A percentile compares a stretch with the other conserved stretches of the same genome.
Evolutionary conservation across 2,888 invertebrate species (phyloP).

Genomic region (Nomada fucata): DNA sequence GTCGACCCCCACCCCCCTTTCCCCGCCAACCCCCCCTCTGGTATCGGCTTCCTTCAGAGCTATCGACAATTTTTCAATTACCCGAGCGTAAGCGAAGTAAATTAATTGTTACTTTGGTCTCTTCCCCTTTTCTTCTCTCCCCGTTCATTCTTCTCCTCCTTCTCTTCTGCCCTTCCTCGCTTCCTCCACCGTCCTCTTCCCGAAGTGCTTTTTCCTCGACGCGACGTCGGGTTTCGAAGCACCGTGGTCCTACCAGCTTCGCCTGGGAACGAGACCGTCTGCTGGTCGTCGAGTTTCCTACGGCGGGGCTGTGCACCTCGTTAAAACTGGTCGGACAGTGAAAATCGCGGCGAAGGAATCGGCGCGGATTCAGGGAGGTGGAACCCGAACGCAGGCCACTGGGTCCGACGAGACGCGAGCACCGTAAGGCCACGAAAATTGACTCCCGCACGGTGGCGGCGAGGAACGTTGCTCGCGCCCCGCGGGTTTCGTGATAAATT

Average conservation of each 20-base stretch:
- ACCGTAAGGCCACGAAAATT: conserved; percentile 12
- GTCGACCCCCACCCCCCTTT: conserved; percentile 38
- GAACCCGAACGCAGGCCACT: conserved; percentile 11
- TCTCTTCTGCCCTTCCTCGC: conserved; percentile 5
- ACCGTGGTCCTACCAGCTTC: too few species aligned
- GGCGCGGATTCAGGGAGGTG: conserved; percentile 23
- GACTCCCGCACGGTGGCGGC: not conserved
- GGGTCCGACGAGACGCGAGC: not conserved
- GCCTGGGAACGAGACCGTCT: conserved; percentile 20
- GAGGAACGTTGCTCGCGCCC: conserved; percentile 13
- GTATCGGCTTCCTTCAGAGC: conserved; percentile 68
- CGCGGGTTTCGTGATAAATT: conserved; percentile 23
- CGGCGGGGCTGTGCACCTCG: conserved; percentile 49
- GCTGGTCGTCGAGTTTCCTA: conserved; percentile 52
- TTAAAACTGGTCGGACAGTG: conserved; percentile 55
- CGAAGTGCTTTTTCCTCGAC: not conserved
- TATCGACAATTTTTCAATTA: conserved; percentile 79
- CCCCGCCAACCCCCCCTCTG: conserved; percentile 10
- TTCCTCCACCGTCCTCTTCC: conserved; percentile 19
- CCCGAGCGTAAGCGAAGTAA: conserved; percentile 75
- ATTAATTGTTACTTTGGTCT: conserved; percentile 75
- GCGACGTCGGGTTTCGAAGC: too few species aligned
- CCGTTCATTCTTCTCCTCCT: conserved; percentile 20
- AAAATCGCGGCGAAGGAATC: conserved; percentile 15
- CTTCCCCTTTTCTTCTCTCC: conserved; percentile 32